A percentile compares a stretch with the other conserved stretches of the same genome.
These are phyloP conservation scores for Brachyopa scutellaris DNA, from an alignment of 2,888 invertebrate species.

Conservation along the genomic window DNA sequence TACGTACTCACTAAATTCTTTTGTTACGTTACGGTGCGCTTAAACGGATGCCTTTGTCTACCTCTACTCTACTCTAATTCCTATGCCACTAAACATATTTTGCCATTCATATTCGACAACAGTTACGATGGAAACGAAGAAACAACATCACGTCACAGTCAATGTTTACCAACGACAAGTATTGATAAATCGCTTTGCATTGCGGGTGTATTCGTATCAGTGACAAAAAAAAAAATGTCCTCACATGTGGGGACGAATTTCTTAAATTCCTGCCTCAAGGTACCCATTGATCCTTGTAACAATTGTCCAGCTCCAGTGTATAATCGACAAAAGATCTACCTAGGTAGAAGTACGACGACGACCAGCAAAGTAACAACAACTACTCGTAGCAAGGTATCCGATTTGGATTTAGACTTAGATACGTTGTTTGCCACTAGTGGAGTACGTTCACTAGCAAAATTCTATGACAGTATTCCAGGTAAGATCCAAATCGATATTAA, in stretches of 20 bases:
- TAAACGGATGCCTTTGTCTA: neutral
- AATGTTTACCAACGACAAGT: slow-evolving; percentile 52
- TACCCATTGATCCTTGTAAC: slow-evolving; percentile 88
- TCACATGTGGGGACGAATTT: slow-evolving; percentile 86
- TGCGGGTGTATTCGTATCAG: neutral
- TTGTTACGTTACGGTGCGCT: neutral
- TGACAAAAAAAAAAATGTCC: slow-evolving; percentile 79
- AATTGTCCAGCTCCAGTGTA: slow-evolving; percentile 88
- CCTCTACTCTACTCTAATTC: no score
- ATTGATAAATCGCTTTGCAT: slow-evolving; percentile 46
- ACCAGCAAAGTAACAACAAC: slow-evolving; percentile 58
- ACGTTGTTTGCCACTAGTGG: slow-evolving; percentile 78
- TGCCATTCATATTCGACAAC: neutral
- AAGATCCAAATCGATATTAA: slow-evolving; percentile 38
- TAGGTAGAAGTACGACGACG: slow-evolving; percentile 74
- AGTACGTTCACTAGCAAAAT: slow-evolving; percentile 86
- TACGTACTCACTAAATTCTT: neutral
- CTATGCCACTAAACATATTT: no score
- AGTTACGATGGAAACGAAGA: slow-evolving; percentile 41
- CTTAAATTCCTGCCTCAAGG: slow-evolving; percentile 87
- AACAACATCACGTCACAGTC: slow-evolving; percentile 19
- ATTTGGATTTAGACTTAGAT: slow-evolving; percentile 50
- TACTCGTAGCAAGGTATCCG: slow-evolving; percentile 39
- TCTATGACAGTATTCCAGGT: slow-evolving; percentile 89
- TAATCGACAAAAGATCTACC: slow-evolving; percentile 83